A percentile compares a stretch with the other conserved stretches of the same genome.
Conservation (phyloP, 2,113 vertebrate species). For the Colossoma macropomum region DNA sequence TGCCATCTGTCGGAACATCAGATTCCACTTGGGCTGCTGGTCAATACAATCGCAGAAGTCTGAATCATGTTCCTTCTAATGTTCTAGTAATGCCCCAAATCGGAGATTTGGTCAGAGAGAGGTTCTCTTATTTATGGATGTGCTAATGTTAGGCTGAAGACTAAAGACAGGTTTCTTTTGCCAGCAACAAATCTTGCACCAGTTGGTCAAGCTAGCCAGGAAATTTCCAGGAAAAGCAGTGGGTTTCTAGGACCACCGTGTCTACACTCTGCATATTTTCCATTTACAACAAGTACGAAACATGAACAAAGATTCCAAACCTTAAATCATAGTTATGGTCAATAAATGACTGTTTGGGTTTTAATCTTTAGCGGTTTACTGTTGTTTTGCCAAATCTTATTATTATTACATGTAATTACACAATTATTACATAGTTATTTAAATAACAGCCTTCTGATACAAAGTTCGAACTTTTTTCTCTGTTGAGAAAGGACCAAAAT, state of each 20-base stretch:
- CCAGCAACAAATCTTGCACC: neutral
- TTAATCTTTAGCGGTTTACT: no score
- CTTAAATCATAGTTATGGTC: no score
- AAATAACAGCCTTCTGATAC: no score
- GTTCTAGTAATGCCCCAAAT: neutral
- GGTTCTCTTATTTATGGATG: neutral
- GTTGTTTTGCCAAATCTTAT: no score
- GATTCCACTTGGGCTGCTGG: slow-evolving; percentile 45
- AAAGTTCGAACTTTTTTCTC: no score
- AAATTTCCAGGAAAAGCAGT: neutral
- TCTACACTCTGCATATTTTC: neutral
- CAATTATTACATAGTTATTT: no score
- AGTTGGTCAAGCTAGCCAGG: neutral
- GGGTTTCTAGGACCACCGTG: neutral
- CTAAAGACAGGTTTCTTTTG: neutral
- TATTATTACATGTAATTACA: no score
- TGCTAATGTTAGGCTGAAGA: neutral
- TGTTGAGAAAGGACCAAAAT: no score
- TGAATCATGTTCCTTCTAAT: neutral
- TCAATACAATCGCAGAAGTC: slow-evolving; percentile 35
- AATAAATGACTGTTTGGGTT: no score
- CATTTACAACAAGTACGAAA: neutral
- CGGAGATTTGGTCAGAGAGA: neutral
- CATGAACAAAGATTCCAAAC: no score
- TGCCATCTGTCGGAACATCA: slow-evolving; percentile 98